Conservation (phyloP, 2,888 invertebrate species). For the Lymantria monacha region DNA sequence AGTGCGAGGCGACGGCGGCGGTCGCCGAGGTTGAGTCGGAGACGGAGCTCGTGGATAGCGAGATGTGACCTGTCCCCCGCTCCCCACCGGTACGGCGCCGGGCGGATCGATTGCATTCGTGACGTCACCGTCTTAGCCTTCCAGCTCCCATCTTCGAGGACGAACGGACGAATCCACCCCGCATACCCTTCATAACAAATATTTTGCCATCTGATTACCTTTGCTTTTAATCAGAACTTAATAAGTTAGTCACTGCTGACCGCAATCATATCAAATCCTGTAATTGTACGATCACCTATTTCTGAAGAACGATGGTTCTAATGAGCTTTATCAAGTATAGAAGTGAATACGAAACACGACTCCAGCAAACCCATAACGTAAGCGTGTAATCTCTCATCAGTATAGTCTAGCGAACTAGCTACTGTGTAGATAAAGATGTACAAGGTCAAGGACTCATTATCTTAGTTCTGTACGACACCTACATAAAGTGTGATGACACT, state of each 20-base stretch:
- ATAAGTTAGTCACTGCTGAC: slow-evolving; percentile 8
- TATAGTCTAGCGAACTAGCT: no score
- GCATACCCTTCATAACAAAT: slow-evolving; percentile 19
- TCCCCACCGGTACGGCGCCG: slow-evolving; percentile 28
- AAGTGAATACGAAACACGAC: no score
- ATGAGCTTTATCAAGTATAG: no score
- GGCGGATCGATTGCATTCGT: slow-evolving; percentile 62
- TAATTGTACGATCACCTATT: no score
- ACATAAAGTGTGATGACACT: no score
- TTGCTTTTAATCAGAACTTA: slow-evolving; percentile 8
- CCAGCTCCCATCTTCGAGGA: slow-evolving; percentile 46
- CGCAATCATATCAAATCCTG: no score
- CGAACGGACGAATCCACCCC: slow-evolving; percentile 35
- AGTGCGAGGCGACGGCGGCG: slow-evolving; percentile 15
- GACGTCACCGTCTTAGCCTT: slow-evolving; percentile 75
- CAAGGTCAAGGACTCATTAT: no score
- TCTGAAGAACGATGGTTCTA: no score
- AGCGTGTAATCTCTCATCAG: no score
- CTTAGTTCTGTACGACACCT: no score
- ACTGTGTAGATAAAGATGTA: no score
- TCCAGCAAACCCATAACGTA: no score
- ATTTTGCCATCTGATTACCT: slow-evolving; percentile 27
- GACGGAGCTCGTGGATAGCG: slow-evolving; percentile 29
- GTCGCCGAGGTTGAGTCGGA: slow-evolving; percentile 31
- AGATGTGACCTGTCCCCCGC: slow-evolving; percentile 37